Percentiles rank a stretch among this genome's conserved stretches.
Evolutionary conservation across 2,888 invertebrate genomes (phyloP).

Genomic region (Pollenia griseotomentosa): DNA sequence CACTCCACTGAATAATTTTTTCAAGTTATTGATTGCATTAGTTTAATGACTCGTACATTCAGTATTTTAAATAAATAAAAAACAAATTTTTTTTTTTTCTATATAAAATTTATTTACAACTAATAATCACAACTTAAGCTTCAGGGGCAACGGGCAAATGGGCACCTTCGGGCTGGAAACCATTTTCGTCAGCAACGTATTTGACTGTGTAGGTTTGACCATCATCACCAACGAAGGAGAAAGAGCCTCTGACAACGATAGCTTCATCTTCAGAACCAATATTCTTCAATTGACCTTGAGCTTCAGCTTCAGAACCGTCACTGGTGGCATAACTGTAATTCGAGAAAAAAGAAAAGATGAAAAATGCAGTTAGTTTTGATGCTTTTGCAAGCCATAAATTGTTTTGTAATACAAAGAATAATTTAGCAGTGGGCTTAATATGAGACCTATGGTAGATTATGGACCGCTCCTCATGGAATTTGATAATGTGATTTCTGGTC

Average conservation of each 20-base stretch:
- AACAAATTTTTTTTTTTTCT: not conserved
- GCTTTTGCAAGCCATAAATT: not conserved
- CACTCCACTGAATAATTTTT: too few species aligned
- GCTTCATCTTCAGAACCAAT: slow-evolving; percentile 70
- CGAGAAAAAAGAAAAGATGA: not conserved
- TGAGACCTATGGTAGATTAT: too few species aligned
- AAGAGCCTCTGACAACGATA: slow-evolving; percentile 77
- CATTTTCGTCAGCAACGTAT: slow-evolving; percentile 77
- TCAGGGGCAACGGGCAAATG: slow-evolving; percentile 80
- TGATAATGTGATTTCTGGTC: too few species aligned
- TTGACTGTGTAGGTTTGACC: slow-evolving; percentile 75
- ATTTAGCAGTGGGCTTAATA: too few species aligned
- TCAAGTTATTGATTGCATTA: too few species aligned
- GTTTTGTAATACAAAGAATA: not conserved
- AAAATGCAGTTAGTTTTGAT: not conserved
- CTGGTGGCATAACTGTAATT: slow-evolving; percentile 75
- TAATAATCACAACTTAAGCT: slow-evolving; percentile 55
- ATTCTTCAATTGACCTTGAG: slow-evolving; percentile 72
- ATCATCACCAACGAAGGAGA: slow-evolving; percentile 74
- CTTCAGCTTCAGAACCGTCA: slow-evolving; percentile 75
- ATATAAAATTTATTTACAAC: slow-evolving; percentile 55
- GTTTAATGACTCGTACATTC: too few species aligned
- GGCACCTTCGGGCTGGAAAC: slow-evolving; percentile 76
- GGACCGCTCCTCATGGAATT: too few species aligned
- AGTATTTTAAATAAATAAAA: too few species aligned